Percentiles rank a stretch among this genome's conserved stretches.
phyloP scores from a whole-genome alignment of 2,797 vertebrate genomes.

The Bryconaethiops microstoma region DNA sequence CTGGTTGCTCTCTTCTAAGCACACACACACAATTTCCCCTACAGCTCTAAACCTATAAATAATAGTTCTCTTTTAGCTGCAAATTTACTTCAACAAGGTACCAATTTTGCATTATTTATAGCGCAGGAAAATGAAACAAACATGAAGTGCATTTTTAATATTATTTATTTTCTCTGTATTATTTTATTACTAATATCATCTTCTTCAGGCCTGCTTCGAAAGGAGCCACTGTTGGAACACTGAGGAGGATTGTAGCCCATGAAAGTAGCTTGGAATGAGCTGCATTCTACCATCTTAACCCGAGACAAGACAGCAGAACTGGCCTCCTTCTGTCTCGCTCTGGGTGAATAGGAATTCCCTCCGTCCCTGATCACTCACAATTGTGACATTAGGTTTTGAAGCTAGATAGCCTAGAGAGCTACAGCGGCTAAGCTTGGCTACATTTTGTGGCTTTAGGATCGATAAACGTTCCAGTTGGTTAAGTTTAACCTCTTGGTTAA shows the following conservation, averaged over 20 bases:
- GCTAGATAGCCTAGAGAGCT: no score
- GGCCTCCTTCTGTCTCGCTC: no score
- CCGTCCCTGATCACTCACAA: no score
- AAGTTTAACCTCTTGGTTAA: no score
- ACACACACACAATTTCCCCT: neutral
- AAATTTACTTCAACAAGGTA: conserved; percentile 1
- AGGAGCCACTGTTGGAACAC: neutral
- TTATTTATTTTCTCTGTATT: neutral
- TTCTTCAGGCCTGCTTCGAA: neutral
- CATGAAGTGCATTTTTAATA: neutral
- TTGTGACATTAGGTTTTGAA: no score
- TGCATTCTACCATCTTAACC: neutral
- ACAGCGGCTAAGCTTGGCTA: no score
- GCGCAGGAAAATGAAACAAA: neutral
- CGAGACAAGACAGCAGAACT: no score
- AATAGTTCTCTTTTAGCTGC: neutral
- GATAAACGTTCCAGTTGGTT: neutral
- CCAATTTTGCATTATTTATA: neutral
- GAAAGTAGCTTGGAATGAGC: no score
- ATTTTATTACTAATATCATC: no score
- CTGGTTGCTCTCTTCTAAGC: neutral
- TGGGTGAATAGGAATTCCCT: no score
- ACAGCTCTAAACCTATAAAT: neutral
- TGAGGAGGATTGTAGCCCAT: no score
- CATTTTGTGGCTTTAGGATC: neutral